Conservation (phyloP, 2,113 vertebrate species). For the Eonycteris spelaea region DNA sequence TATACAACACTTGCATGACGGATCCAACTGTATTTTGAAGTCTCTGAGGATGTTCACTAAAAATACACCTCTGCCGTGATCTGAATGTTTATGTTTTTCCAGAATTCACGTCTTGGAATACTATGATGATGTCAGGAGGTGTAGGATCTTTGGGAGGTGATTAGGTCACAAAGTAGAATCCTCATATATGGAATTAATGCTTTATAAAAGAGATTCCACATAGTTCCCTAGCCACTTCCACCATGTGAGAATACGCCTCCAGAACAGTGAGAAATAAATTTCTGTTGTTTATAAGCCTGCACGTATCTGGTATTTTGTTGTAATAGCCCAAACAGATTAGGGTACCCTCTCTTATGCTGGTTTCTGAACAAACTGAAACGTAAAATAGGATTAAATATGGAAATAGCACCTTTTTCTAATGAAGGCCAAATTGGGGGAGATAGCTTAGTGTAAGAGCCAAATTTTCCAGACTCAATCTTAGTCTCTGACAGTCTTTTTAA, state of each 20-base stretch:
- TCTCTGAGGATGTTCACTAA: background rate
- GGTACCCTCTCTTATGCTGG: background rate
- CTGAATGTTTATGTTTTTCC: background rate
- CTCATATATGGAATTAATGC: background rate
- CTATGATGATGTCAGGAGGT: background rate
- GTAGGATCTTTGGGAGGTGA: background rate
- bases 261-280: background rate
- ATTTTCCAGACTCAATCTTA: background rate
- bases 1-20: background rate
- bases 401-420: background rate
- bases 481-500: background rate
- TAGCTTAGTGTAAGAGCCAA: background rate
- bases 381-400: background rate
- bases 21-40: background rate
- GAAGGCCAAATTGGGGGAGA: background rate
- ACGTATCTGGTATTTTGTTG: background rate
- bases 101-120: background rate
- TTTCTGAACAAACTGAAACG: background rate
- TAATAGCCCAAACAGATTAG: background rate
- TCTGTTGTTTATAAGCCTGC: background rate
- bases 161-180: background rate
- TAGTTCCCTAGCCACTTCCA: background rate
- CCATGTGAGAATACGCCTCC: background rate
- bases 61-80: no score
- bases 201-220: background rate